A percentile compares a stretch with the other conserved stretches of the same genome.
These are phyloP conservation scores for Notoglanidium macrostoma DNA, from an alignment of 2,797 vertebrate genomes.

Conservation along the genomic window DNA sequence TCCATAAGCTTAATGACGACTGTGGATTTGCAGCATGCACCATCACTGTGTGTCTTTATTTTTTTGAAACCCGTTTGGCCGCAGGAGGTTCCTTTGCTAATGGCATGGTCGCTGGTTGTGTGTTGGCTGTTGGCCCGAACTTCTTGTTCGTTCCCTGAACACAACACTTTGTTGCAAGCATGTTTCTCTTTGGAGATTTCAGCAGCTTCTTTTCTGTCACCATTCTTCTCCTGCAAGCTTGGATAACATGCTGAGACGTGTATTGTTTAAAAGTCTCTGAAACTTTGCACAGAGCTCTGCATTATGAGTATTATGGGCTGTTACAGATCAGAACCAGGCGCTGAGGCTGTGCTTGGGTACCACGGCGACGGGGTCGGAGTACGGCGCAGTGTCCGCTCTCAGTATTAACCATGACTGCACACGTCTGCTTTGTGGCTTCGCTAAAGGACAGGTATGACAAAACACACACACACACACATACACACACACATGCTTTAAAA, in stretches of 20 bases:
- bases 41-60: constrained; percentile 2
- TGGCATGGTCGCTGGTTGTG: constrained; percentile 20
- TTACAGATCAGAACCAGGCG: constrained; percentile 92
- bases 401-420: constrained; percentile 95
- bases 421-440: constrained; percentile 93
- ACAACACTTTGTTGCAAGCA: background rate
- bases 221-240: constrained; percentile 6
- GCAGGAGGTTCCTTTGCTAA: background rate
- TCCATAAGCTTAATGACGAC: constrained; percentile 2
- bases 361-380: constrained; percentile 89
- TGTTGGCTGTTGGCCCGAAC: background rate
- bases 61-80: background rate
- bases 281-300: background rate
- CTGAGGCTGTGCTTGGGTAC: constrained; percentile 91
- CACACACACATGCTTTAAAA: background rate
- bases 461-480: background rate
- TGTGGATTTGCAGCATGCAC: constrained; percentile 30
- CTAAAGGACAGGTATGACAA: constrained; percentile 89
- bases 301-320: background rate
- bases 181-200: background rate
- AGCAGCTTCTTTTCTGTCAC: background rate
- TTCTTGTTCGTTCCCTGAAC: background rate
- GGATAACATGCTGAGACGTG: background rate
- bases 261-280: background rate
- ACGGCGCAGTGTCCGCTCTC: constrained; percentile 92